phyloP scores from a whole-genome alignment of 2,888 invertebrate species.

The Acronicta leporina region DNA sequence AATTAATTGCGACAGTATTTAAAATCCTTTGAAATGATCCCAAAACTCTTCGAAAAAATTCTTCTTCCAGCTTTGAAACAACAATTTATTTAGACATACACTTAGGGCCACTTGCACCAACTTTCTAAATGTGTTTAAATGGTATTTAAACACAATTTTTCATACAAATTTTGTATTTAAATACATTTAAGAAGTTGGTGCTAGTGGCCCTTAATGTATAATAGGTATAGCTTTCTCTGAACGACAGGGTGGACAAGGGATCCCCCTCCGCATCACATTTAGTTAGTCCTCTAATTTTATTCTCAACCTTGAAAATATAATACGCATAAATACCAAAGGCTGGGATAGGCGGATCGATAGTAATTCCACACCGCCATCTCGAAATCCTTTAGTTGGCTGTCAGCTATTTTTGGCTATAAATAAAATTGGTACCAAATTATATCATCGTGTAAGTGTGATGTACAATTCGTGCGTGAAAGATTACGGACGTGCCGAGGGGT shows the following conservation, averaged over 20 bases:
- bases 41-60: too few species aligned
- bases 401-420: slow-evolving; percentile 59
- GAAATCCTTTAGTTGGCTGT: slow-evolving; percentile 55
- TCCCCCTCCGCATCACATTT: slow-evolving; percentile 20
- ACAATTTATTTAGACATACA: too few species aligned
- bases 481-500: slow-evolving; percentile 72
- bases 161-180: too few species aligned
- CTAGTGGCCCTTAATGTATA: too few species aligned
- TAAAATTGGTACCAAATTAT: slow-evolving; percentile 65
- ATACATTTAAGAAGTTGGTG: too few species aligned
- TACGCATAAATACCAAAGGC: slow-evolving; percentile 35
- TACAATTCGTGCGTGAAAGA: slow-evolving; percentile 75
- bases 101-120: too few species aligned
- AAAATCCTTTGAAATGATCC: too few species aligned
- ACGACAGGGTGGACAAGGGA: slow-evolving; percentile 9
- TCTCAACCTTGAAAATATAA: slow-evolving; percentile 50
- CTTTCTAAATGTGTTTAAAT: too few species aligned
- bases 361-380: slow-evolving; percentile 44
- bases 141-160: too few species aligned
- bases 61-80: too few species aligned
- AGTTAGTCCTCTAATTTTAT: slow-evolving; percentile 3
- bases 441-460: slow-evolving; percentile 64
- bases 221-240: neutral
- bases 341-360: slow-evolving; percentile 47
- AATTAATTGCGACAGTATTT: too few species aligned